Evolutionary conservation across 2,888 invertebrate genomes (phyloP).

Genomic region (Erannis defoliaria): DNA sequence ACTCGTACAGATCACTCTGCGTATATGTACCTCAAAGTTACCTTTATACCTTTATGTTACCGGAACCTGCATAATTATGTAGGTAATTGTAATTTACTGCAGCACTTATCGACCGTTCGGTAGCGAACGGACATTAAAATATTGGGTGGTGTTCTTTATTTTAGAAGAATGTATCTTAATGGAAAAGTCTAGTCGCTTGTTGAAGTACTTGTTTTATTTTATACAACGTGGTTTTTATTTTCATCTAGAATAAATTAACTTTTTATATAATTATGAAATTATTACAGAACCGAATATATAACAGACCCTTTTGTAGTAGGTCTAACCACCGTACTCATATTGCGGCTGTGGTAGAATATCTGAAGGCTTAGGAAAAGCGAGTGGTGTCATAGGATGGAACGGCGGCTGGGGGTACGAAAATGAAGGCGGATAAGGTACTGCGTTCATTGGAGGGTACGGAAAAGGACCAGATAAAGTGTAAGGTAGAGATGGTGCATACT

Average conservation of each 20-base stretch:
- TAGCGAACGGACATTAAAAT: no score
- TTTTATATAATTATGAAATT: background rate
- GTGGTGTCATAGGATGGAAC: background rate
- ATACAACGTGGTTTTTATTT: background rate
- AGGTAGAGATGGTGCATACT: constrained; percentile 18
- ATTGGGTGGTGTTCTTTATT: no score
- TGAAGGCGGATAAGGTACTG: constrained; percentile 3
- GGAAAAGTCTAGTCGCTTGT: no score
- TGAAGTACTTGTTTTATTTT: no score
- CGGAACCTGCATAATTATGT: no score
- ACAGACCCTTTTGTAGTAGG: background rate
- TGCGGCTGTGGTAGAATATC: constrained; percentile 31
- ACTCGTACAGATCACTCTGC: no score
- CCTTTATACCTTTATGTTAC: no score
- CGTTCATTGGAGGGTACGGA: constrained; percentile 6
- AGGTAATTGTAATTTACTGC: no score
- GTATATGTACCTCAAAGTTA: no score
- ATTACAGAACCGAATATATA: background rate
- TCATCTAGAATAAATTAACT: background rate
- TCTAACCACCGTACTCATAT: constrained; percentile 23
- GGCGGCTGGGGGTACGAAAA: constrained; percentile 17
- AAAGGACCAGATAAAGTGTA: constrained; percentile 22
- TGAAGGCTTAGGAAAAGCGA: constrained; percentile 28
- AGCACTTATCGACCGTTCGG: no score
- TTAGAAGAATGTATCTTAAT: no score